Evolutionary conservation across 1,140 invertebrate genomes (phyloP).

Genomic region (Stegodyphus dumicola): DNA sequence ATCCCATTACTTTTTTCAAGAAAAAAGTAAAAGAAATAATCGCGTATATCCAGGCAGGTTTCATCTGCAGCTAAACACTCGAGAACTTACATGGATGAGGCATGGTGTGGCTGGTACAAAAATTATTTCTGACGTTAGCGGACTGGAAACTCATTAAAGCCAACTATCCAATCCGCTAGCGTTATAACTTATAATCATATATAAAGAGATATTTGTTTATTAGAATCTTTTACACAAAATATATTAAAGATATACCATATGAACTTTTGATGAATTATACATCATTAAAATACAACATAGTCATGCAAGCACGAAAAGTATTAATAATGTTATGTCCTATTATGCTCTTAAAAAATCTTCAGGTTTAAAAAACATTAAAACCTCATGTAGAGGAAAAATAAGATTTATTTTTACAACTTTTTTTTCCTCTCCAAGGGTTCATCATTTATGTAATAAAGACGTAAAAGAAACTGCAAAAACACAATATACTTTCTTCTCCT

Average conservation of each 20-base stretch:
- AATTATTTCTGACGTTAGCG: conserved; percentile 49
- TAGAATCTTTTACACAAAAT: no score
- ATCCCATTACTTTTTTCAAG: conserved; percentile 5
- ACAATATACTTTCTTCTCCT: background rate
- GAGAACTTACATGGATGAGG: conserved; percentile 32
- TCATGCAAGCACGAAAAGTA: no score
- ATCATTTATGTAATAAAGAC: no score
- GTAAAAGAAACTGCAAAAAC: background rate
- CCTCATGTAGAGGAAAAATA: no score
- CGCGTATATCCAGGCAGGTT: conserved; percentile 55
- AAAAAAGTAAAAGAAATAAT: conserved; percentile 17
- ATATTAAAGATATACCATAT: no score
- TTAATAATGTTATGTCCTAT: no score
- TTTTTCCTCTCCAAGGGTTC: no score
- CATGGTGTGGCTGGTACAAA: conserved; percentile 57
- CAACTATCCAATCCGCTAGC: conserved; percentile 53
- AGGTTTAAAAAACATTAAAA: no score
- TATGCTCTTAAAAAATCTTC: no score
- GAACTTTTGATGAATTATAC: no score
- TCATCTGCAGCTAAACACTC: conserved; percentile 62
- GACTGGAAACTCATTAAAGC: conserved; percentile 50
- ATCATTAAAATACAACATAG: no score
- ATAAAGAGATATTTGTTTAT: background rate
- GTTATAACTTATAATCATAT: conserved; percentile 11
- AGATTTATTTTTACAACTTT: no score